Evolutionary conservation across 2,113 vertebrate species (phyloP).

Genomic region (Protobothrops mucrosquamatus): DNA sequence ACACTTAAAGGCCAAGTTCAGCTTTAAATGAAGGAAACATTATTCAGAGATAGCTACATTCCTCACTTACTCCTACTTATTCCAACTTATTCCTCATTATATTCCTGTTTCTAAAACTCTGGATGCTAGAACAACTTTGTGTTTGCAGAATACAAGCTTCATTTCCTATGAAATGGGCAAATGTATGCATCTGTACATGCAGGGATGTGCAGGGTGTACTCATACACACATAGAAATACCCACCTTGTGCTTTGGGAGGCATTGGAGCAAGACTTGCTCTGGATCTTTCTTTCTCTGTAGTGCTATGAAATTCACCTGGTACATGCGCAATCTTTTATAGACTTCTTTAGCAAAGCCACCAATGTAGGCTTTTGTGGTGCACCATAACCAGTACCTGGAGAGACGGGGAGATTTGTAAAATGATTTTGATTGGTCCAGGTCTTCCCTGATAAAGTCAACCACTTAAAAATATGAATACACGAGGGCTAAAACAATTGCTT

Average conservation of each 20-base stretch:
- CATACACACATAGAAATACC: not conserved
- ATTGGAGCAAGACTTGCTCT: constrained; percentile 90
- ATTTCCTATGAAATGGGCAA: not conserved
- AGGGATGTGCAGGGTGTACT: not conserved
- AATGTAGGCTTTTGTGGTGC: constrained; percentile 84
- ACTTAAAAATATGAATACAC: rapidly evolving
- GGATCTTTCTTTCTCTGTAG: constrained; percentile 89
- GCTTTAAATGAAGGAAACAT: not conserved
- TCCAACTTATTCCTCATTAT: not conserved
- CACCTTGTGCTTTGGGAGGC: constrained; percentile 87
- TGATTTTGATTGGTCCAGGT: not conserved
- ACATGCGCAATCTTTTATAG: constrained; percentile 86
- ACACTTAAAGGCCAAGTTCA: not conserved
- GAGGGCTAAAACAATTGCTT: not conserved
- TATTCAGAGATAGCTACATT: not conserved
- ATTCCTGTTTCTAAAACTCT: not conserved
- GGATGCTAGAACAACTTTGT: not conserved
- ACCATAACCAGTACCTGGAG: constrained; percentile 97
- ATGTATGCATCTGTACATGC: not conserved
- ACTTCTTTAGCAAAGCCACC: constrained; percentile 83
- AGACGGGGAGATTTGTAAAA: not conserved
- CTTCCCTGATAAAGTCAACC: not conserved
- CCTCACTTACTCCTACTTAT: not conserved
- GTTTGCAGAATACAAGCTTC: not conserved
- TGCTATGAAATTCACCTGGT: constrained; percentile 90